Evolutionary conservation across 2,113 vertebrate species (phyloP).

Genomic region (Megatriorchis doriae): DNA sequence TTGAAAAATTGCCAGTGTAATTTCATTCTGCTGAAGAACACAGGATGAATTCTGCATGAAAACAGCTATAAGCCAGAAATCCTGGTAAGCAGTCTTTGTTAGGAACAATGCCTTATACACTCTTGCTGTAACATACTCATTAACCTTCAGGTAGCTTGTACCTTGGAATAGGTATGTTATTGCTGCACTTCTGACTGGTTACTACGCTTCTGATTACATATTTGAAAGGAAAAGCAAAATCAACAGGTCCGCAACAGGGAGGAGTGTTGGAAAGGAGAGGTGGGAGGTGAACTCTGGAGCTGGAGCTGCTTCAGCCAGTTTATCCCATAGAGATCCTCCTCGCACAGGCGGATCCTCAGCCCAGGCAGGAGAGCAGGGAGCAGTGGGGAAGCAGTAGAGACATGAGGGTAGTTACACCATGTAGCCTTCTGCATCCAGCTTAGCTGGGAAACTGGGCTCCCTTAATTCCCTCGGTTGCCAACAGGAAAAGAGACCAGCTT

Average conservation of each 20-base stretch:
- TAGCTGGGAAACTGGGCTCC: background rate
- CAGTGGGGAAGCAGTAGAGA: background rate
- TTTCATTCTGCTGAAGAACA: background rate
- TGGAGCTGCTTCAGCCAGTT: background rate
- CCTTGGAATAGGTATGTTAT: background rate
- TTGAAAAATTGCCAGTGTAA: background rate
- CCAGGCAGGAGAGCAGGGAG: background rate
- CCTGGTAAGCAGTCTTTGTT: background rate
- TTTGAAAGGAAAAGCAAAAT: background rate
- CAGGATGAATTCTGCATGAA: background rate
- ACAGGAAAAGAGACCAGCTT: background rate
- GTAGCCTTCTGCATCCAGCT: background rate
- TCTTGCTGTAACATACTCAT: background rate
- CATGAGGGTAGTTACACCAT: background rate
- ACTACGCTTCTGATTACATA: background rate
- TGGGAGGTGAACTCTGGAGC: background rate
- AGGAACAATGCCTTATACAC: background rate
- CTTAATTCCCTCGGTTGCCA: background rate
- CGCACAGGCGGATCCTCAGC: accelerated
- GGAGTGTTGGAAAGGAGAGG: background rate
- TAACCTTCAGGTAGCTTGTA: background rate
- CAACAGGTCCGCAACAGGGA: background rate
- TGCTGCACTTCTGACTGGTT: background rate
- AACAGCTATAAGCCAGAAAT: background rate
- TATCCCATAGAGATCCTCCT: background rate